phyloP scores from a whole-genome alignment of 1,140 invertebrate species.

The Lepidurus arcticus region DNA sequence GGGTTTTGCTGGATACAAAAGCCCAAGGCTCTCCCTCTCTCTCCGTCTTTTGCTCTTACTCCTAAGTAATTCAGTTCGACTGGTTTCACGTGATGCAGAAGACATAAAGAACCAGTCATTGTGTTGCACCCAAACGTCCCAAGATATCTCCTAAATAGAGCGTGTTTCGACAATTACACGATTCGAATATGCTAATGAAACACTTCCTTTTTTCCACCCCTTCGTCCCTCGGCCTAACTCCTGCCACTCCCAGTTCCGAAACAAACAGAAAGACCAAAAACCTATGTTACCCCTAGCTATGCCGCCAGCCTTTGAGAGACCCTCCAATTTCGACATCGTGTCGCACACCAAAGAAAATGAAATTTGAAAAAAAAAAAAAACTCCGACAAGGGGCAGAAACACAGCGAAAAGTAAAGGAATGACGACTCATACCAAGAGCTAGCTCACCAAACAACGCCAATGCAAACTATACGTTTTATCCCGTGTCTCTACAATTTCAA shows the following conservation, averaged over 20 bases:
- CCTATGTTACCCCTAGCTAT: neutral
- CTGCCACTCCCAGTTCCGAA: neutral
- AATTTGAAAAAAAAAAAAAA: neutral
- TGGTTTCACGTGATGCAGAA: too few relatives aligned
- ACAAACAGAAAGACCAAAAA: neutral
- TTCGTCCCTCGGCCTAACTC: neutral
- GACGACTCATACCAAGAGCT: neutral
- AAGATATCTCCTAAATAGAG: neutral
- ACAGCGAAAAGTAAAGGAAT: neutral
- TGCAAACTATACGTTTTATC: too few relatives aligned
- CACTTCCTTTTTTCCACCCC: neutral
- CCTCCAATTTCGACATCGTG: neutral
- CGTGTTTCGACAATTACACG: neutral
- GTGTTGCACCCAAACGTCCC: too few relatives aligned
- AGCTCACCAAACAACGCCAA: neutral
- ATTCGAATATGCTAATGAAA: constrained; percentile 11
- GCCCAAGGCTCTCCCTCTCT: too few relatives aligned
- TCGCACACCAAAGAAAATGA: neutral
- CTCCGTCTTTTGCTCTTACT: too few relatives aligned
- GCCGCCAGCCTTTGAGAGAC: neutral
- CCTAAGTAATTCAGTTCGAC: too few relatives aligned
- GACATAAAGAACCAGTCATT: too few relatives aligned
- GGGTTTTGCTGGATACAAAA: too few relatives aligned
- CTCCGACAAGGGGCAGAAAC: neutral
- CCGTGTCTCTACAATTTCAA: neutral